A percentile compares a stretch with the other conserved stretches of the same genome.
Evolutionary conservation across 1,140 invertebrate species (phyloP).

Genomic region (Oscheius sp.): DNA sequence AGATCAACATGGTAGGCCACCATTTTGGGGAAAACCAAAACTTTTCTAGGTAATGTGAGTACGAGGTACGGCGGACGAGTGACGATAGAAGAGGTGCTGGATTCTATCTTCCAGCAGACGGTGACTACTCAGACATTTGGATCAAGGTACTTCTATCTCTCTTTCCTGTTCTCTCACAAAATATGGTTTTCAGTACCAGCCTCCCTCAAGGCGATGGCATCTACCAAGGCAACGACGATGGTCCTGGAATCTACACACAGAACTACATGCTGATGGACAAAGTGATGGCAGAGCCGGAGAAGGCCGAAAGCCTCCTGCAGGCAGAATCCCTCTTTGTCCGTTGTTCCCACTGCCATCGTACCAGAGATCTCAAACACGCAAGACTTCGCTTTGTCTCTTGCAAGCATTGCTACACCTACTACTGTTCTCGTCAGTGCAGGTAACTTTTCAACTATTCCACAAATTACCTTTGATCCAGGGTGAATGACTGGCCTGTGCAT

Average conservation of each 20-base stretch:
- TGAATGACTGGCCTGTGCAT: slow-evolving; percentile 32
- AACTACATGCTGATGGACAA: slow-evolving; percentile 57
- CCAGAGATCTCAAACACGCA: slow-evolving; percentile 60
- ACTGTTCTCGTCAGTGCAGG: slow-evolving; percentile 61
- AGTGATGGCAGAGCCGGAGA: slow-evolving; percentile 50
- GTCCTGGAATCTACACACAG: slow-evolving; percentile 55
- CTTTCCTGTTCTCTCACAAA: slow-evolving; percentile 51
- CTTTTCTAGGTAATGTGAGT: slow-evolving; percentile 38
- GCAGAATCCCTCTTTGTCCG: slow-evolving; percentile 57
- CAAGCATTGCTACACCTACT: slow-evolving; percentile 83
- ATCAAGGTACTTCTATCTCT: slow-evolving; percentile 67
- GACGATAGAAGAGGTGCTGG: slow-evolving; percentile 85
- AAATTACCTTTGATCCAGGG: neutral
- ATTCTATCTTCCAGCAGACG: slow-evolving; percentile 69
- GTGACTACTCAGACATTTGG: slow-evolving; percentile 60
- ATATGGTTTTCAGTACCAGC: slow-evolving; percentile 12
- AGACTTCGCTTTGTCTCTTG: slow-evolving; percentile 75
- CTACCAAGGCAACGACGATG: slow-evolving; percentile 50
- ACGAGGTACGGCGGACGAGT: slow-evolving; percentile 67
- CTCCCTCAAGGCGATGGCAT: slow-evolving; percentile 42
- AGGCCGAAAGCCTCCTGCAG: slow-evolving; percentile 51
- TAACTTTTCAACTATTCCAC: slow-evolving; percentile 67
- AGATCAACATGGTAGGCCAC: slow-evolving; percentile 20
- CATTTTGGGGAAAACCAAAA: slow-evolving; percentile 4
- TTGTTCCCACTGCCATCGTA: slow-evolving; percentile 62